Base-by-base conservation (phyloP, 2,113 vertebrate genomes). In the Austrofundulus limnaeus region DNA sequence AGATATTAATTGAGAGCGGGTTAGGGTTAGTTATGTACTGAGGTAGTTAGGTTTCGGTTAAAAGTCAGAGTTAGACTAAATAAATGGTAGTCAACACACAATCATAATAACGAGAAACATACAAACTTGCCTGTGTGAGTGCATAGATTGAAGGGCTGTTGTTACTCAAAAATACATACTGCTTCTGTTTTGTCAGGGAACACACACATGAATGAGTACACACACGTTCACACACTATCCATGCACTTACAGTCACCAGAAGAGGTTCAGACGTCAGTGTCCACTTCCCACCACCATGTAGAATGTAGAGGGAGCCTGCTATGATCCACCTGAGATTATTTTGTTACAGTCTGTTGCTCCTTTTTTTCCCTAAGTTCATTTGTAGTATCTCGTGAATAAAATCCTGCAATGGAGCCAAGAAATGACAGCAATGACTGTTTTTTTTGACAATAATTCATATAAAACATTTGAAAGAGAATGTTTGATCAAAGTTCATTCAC, bases 231-330 rank as follows among this genome's bases (percentile, higher is more conserved):
- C 64, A 38, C 38, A 65, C 17, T 15, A 5, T 34, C 49, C 20
- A 3, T 77, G 72, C 37, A 79, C 61, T 75, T 81, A 78, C 23
- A 71, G 74, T 72, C 53, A 63, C 52, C 43, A 68, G 34, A 46
- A 52, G 37, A 25, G 55, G 70, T 72, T 69, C 70, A 75, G 75
- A 77, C 70, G 59, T 66, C 79, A 66, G 51, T 20, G 54, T 80
- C 47, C 31, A 11, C 52, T 51, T 75, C 50, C 53, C 70, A 77
- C 62, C 17, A 37, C 19, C 38, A 19, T 62, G 57, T 65, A 52
- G 70, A 75, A 86, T 81, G 70, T 84, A 16, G 39, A 80, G 48
- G 45, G 52, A 62, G 56, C 41, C 39, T 59, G 66, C 66, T 65
- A 65, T 61, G 58, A 65, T 68, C 48, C 49, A 17, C 73, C 42